Evolutionary conservation across 2,888 invertebrate species (phyloP), one percentile per base, ranked within the genome.

Genomic region (Lithophane socia): DNA sequence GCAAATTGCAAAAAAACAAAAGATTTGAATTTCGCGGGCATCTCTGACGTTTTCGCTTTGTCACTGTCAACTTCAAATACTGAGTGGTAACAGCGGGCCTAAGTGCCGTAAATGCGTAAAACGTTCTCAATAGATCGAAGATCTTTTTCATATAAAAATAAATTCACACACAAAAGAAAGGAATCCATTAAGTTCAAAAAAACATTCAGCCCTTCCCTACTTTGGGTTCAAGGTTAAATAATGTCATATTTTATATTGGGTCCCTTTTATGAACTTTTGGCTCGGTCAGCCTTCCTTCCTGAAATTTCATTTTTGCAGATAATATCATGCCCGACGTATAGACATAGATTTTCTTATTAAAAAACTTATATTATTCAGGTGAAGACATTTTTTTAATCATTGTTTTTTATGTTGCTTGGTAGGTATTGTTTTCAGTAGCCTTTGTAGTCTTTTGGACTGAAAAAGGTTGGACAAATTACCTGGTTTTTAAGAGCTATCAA

Each of bases 191-290:
- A 65, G 54, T 70, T 81, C n/a, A 54, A 74, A 77, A 60, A 78
- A 49, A 76, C 16, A 78, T 71, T 73, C 52, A 24, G n/a, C 52
- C 73, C 42, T 63, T 83, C 9, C 8, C 42, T 13, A 13, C 42
- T 9, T 69, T 10, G 54, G 72, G 69, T 49, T 79, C 72, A 73
- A 61, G 74, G 73, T 58, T 73, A 72, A 63, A 74, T 72, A 61
- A 70, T 60, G 71, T 72, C 67, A 74, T 74, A 63, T 74, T 69
- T 78, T 78, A 78, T 84, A 81, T 73, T 52, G 29, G 73, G 65
- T 29, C 63, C 49, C 54, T 74, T 74, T 77, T 37, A 74, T 24
- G 76, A 80, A 74, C 5, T 52, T 73, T 60, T 18, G 56, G 29
- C 12, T 3, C 54, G 64, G 58, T 54, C 69, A 71, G 64, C 71